Percentiles rank a stretch among this genome's conserved stretches.
phyloP scores from a whole-genome alignment of 2,797 vertebrate genomes.

The Pristis pectinata region DNA sequence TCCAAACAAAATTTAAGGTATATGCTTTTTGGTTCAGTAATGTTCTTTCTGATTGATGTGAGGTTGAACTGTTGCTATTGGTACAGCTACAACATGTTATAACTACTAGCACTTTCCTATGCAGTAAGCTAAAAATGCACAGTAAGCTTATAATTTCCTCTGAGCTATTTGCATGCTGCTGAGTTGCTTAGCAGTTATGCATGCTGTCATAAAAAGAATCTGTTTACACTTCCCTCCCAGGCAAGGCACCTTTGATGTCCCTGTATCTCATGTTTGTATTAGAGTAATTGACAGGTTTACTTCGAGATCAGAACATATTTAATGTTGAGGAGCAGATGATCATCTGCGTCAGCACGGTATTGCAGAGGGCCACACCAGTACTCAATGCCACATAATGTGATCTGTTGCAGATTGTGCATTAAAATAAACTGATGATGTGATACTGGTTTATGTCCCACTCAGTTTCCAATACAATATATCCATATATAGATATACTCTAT shows the following conservation, averaged over 20 bases:
- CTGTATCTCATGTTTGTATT: slow-evolving; percentile 29
- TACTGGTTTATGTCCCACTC: slow-evolving; percentile 4
- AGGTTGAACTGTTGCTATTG: neutral
- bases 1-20: neutral
- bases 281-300: slow-evolving; percentile 22
- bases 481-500: slow-evolving; percentile 2
- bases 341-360: neutral
- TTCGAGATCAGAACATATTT: slow-evolving; percentile 9
- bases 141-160: slow-evolving; percentile 22
- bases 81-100: neutral
- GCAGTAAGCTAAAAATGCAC: neutral
- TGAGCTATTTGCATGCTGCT: neutral
- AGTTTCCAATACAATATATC: slow-evolving; percentile 2
- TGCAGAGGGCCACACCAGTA: neutral
- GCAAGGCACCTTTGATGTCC: slow-evolving; percentile 23
- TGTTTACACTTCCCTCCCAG: slow-evolving; percentile 16
- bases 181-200: neutral
- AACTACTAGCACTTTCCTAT: neutral
- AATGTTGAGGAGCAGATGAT: slow-evolving; percentile 24
- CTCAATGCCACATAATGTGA: neutral
- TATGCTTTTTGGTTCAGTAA: neutral
- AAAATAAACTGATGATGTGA: slow-evolving; percentile 28
- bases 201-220: slow-evolving; percentile 24
- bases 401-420: slow-evolving; percentile 14
- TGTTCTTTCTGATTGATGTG: neutral